These are phyloP conservation scores for Halcyon senegalensis DNA, from an alignment of 2,113 vertebrate genomes.

Conservation along the genomic window DNA sequence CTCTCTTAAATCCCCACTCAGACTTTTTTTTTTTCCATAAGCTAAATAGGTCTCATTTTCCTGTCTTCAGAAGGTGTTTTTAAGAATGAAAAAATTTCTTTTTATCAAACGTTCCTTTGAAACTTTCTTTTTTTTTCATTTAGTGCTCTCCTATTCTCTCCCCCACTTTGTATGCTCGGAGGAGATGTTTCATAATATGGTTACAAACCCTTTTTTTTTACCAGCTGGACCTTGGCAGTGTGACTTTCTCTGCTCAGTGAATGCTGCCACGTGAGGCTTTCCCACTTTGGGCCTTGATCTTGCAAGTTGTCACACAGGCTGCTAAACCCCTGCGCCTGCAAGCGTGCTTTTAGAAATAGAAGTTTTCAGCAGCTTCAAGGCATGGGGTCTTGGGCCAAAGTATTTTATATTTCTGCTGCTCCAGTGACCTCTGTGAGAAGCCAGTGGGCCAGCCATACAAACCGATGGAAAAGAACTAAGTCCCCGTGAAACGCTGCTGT, in stretches of 20 bases:
- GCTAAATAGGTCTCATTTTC: constrained; percentile 60
- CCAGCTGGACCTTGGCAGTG: background rate
- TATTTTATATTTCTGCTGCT: constrained; percentile 7
- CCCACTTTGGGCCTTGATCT: constrained; percentile 15
- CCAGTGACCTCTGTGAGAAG: background rate
- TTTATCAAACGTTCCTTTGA: background rate
- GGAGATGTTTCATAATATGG: background rate
- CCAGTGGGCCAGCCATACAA: background rate
- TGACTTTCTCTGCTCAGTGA: background rate
- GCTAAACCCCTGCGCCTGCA: background rate
- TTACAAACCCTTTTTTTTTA: background rate
- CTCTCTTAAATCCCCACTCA: constrained; percentile 64
- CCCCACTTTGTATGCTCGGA: background rate
- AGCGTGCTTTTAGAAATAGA: background rate
- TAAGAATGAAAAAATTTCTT: background rate
- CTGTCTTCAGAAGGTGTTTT: constrained; percentile 49
- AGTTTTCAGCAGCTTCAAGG: constrained; percentile 17
- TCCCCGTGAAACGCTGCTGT: background rate
- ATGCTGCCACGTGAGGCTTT: background rate
- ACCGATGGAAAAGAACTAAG: background rate
- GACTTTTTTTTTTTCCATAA: constrained; percentile 64
- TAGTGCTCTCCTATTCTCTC: background rate
- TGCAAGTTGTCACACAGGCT: background rate
- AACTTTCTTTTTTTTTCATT: background rate
- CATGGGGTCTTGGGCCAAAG: background rate